A percentile compares a stretch with the other conserved stretches of the same genome.
These are phyloP conservation scores for Labeo catla DNA, from an alignment of 2,113 vertebrate species.

Conservation along the genomic window DNA sequence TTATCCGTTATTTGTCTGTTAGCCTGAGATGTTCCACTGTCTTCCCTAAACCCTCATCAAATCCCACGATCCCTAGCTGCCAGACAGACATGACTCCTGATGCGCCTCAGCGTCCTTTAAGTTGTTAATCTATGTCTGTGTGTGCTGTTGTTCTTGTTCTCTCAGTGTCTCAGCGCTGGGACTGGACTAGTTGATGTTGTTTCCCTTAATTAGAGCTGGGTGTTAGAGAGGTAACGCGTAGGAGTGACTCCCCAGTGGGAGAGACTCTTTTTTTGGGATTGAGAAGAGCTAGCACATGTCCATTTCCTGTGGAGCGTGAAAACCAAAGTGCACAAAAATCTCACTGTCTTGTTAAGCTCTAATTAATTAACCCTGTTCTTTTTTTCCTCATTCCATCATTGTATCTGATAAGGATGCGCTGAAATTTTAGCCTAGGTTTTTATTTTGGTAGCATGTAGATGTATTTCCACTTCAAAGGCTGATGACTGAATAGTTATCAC, in stretches of 20 bases:
- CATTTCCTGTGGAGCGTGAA: conserved; percentile 1
- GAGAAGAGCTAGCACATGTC: conserved; percentile 16
- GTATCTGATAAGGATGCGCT: not conserved
- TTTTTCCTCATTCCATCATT: not conserved
- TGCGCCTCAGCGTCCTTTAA: not conserved
- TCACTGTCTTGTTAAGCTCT: not conserved
- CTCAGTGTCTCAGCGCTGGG: not conserved
- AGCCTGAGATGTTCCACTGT: not conserved
- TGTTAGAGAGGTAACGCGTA: conserved; percentile 6
- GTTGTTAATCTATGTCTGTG: not conserved
- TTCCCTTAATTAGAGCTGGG: conserved; percentile 18
- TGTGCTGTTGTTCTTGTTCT: conserved; percentile 10
- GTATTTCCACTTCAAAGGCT: not conserved
- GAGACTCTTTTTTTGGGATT: conserved; percentile 18
- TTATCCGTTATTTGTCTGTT: not conserved
- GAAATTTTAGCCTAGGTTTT: too few species aligned
- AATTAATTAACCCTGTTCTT: not conserved
- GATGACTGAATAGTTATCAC: not conserved
- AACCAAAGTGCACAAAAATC: conserved; percentile 2
- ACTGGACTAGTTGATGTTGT: not conserved
- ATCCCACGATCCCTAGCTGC: conserved; percentile 16
- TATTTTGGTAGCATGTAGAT: too few species aligned
- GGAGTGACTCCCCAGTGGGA: conserved; percentile 15
- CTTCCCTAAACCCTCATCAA: conserved; percentile 7
- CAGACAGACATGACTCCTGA: conserved; percentile 24